Base-by-base conservation (phyloP, 2,113 vertebrate species). In the Pterophyllum scalare region DNA sequence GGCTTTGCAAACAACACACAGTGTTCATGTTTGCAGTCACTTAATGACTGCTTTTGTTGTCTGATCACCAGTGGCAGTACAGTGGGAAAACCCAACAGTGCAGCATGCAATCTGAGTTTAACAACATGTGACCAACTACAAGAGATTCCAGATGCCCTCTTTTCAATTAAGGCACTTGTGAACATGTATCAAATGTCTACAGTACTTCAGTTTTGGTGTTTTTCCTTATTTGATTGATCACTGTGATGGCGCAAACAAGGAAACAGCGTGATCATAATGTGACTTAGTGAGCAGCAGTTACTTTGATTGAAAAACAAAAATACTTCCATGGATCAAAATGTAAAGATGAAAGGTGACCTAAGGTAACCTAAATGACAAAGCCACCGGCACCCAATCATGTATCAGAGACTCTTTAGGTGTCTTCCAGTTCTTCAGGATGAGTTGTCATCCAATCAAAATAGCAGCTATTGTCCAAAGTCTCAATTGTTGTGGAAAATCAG, bases 31-130 rank as follows among this genome's bases (percentile, higher is more conserved):
- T 91, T 80, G 84, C 81, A 33, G 56, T 76, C 83, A 79, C 80
- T 83, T 93, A 93, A 85, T 93, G 87, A 86, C 88, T 62, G 86
- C 64, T 81, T 88, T 86, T 90, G 81, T 83, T 89, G 83, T 89
- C 85, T 85, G 79, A 85, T 92, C 82, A 88, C 82, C 76, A 85
- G 82, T 83, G 79, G 86, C 87, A 82, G 59, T 49, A 86, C 86
- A 91, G 86, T 88, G 82, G 81, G 70, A 77, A 82, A 91, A 85
- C 56, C 79, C 82, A 78, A 49, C 56, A 80, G 72, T 31, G 12
- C 14, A 40, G 81, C 81, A 13, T 81, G 81, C 86, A 91, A 92
- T 86, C 86, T 22, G 67, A 79, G 87, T 92, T 81, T 86, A 88
- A 90, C 84, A 67, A 88, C 84, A 90, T 22, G 24, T 76, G 88